These are phyloP conservation scores for Scaptodrosophila latifasciaeformis DNA, from an alignment of 2,888 invertebrate genomes.

Conservation along the genomic window DNA sequence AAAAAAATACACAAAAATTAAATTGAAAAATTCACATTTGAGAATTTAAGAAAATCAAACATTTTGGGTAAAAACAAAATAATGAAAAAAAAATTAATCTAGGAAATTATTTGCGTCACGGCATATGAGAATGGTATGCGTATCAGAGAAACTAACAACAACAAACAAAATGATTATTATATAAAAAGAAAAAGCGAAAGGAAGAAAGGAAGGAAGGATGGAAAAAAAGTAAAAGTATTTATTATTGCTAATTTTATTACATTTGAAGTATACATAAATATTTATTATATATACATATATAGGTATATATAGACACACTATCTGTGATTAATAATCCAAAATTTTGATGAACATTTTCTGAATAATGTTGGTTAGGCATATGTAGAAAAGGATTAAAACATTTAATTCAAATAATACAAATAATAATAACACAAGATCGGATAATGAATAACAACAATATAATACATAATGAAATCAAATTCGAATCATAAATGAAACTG, in stretches of 20 bases:
- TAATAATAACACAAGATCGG: constrained; percentile 24
- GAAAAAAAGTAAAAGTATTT: constrained; percentile 59
- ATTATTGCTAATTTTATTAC: constrained; percentile 67
- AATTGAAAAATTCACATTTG: constrained; percentile 28
- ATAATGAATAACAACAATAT: constrained; percentile 45
- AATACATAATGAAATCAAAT: constrained; percentile 47
- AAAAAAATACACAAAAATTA: constrained; percentile 33
- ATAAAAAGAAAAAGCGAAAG: constrained; percentile 17
- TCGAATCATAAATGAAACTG: constrained; percentile 34
- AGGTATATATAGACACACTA: constrained; percentile 73
- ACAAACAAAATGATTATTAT: constrained; percentile 41
- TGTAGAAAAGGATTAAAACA: constrained; percentile 44
- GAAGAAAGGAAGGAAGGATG: constrained; percentile 8
- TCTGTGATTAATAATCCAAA: constrained; percentile 77
- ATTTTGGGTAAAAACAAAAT: constrained; percentile 5
- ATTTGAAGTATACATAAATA: constrained; percentile 68
- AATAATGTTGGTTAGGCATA: constrained; percentile 64
- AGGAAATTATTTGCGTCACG: constrained; percentile 46
- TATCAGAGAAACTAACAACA: constrained; percentile 24
- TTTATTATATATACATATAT: constrained; percentile 63
- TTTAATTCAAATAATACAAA: constrained; percentile 41
- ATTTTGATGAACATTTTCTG: constrained; percentile 76
- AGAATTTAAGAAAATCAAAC: neutral
- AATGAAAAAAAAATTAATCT: constrained; percentile 22
- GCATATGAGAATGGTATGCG: constrained; percentile 22